Conservation (phyloP, 2,797 vertebrate genomes). For the Oryzias dopingdopingensis region DNA sequence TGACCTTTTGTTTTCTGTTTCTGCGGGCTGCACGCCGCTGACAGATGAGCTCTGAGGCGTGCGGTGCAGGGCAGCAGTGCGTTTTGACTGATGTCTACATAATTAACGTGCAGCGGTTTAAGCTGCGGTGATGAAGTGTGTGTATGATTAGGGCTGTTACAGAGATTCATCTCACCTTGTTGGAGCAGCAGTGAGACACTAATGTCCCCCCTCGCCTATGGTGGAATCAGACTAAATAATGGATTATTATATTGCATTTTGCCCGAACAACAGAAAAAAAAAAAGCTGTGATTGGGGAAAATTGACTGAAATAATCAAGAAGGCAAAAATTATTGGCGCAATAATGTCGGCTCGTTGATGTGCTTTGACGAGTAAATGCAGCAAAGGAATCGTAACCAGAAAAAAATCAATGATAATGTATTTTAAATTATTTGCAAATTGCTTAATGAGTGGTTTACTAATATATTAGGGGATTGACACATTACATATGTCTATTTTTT, state of each 20-base stretch:
- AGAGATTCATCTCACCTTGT: conserved; percentile 71
- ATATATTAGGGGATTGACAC: no score
- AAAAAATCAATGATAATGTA: conserved; percentile 29
- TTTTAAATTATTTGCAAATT: conserved; percentile 32
- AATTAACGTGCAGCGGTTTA: conserved; percentile 77
- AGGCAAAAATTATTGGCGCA: conserved; percentile 8
- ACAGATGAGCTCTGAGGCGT: conserved; percentile 73
- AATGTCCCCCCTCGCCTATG: conserved; percentile 63
- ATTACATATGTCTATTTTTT: no score
- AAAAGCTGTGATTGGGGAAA: conserved; percentile 12
- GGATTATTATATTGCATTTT: conserved; percentile 58
- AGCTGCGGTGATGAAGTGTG: conserved; percentile 73
- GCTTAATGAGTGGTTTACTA: conserved; percentile 15
- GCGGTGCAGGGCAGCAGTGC: conserved; percentile 62
- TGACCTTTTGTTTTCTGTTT: conserved; percentile 73
- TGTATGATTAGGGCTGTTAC: conserved; percentile 81
- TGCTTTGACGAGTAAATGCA: not conserved
- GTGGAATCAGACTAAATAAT: conserved; percentile 58
- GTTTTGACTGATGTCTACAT: conserved; percentile 81
- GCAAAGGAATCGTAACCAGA: conserved; percentile 5
- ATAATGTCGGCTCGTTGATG: not conserved
- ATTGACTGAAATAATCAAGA: conserved; percentile 3
- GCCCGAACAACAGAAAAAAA: conserved; percentile 44
- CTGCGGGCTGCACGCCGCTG: conserved; percentile 53
- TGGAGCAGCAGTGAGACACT: conserved; percentile 62